These are phyloP conservation scores for Papilio helenus DNA, from an alignment of 1,140 invertebrate genomes.

Conservation along the genomic window DNA sequence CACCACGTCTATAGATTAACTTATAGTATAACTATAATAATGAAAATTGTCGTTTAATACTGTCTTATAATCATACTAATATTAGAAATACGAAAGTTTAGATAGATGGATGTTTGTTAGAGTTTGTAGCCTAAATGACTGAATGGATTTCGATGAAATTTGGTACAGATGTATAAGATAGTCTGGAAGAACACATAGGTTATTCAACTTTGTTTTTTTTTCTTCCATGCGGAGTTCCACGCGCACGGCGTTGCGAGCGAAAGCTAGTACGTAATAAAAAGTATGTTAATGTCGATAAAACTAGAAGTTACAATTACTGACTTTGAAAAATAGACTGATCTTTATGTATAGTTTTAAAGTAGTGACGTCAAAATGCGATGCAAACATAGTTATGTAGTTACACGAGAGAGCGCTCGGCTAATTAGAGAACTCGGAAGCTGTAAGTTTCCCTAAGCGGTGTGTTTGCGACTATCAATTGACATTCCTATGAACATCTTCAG, in stretches of 20 bases:
- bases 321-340: not conserved
- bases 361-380: slow-evolving; percentile 11
- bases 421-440: slow-evolving; percentile 13
- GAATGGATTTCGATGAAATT: no score
- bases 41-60: not conserved
- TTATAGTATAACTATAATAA: not conserved
- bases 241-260: no score
- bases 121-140: no score
- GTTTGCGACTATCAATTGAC: slow-evolving; percentile 9
- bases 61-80: no score
- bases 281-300: not conserved
- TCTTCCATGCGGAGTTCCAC: no score
- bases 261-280: not conserved
- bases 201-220: no score
- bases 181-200: no score
- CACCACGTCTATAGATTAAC: slow-evolving; percentile 27
- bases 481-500: slow-evolving; percentile 8
- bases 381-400: slow-evolving; percentile 20
- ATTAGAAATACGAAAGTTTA: no score
- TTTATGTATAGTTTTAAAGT: not conserved
- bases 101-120: no score
- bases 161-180: no score
- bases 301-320: not conserved
- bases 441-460: slow-evolving; percentile 24
- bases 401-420: slow-evolving; percentile 16